These are phyloP conservation scores for Dendrolimus houi DNA, from an alignment of 2,888 invertebrate genomes.

Conservation along the genomic window DNA sequence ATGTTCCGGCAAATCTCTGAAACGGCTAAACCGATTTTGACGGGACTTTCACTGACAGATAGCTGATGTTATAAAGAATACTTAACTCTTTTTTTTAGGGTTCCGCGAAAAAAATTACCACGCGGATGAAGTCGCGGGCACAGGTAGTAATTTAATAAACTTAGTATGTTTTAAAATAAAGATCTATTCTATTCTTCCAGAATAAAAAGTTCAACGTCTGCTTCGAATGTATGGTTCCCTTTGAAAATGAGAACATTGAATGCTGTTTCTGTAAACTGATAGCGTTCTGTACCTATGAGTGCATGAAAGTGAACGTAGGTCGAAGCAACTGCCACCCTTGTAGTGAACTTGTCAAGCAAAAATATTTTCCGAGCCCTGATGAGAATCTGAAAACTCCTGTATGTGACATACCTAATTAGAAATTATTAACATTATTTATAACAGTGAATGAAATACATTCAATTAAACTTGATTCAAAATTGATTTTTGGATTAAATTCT, in stretches of 20 bases:
- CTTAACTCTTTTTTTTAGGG: no score
- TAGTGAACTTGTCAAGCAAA: slow-evolving; percentile 33
- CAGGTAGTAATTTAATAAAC: no score
- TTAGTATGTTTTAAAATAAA: no score
- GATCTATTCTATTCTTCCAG: slow-evolving; percentile 21
- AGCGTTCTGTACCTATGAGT: slow-evolving; percentile 44
- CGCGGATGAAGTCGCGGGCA: no score
- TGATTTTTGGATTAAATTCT: no score
- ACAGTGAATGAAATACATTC: no score
- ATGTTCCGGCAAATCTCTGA: no score
- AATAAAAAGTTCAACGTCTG: slow-evolving; percentile 48
- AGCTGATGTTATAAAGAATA: no score
- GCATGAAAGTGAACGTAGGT: slow-evolving; percentile 37
- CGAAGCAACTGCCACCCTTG: slow-evolving; percentile 49
- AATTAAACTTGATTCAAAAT: no score
- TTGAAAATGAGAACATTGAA: slow-evolving; percentile 27
- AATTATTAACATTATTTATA: not conserved
- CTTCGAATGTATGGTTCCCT: slow-evolving; percentile 53
- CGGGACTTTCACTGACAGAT: no score
- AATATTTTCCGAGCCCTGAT: slow-evolving; percentile 26
- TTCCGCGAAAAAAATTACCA: no score
- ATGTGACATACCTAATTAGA: not conserved
- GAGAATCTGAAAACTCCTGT: not conserved
- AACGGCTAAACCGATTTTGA: no score
- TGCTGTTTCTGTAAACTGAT: slow-evolving; percentile 44